Evolutionary conservation across 2,113 vertebrate genomes (phyloP).

Genomic region (Tympanuchus pallidicinctus): DNA sequence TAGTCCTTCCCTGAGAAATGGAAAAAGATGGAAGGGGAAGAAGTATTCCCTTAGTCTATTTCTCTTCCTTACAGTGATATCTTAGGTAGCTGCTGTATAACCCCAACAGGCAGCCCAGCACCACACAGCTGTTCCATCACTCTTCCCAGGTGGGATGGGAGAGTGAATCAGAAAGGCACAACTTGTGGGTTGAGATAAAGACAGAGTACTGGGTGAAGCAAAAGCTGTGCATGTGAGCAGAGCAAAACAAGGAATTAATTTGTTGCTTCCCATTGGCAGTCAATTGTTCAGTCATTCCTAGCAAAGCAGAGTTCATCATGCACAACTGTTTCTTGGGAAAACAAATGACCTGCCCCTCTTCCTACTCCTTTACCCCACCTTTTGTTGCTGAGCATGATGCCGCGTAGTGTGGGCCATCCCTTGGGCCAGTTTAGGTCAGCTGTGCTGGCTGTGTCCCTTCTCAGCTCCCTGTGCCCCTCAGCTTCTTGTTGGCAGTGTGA

Average conservation of each 20-base stretch:
- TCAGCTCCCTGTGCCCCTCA: neutral
- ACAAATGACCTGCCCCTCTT: neutral
- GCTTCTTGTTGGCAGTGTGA: neutral
- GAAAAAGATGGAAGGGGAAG: fast-evolving
- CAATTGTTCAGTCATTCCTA: neutral
- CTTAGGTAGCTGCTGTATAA: neutral
- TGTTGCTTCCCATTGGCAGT: neutral
- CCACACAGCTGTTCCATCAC: neutral
- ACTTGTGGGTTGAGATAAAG: neutral
- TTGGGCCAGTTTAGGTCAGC: neutral
- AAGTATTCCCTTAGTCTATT: neutral
- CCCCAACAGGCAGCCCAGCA: neutral
- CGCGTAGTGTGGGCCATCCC: neutral
- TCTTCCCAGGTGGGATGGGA: neutral
- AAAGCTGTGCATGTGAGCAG: neutral
- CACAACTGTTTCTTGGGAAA: neutral
- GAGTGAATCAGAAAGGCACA: neutral
- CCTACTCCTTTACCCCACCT: neutral
- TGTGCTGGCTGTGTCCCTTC: neutral
- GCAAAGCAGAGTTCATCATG: neutral
- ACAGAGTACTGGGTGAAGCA: neutral
- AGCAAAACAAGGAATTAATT: neutral
- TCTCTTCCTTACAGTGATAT: neutral
- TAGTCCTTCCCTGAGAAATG: neutral
- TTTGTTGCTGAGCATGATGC: neutral